Evolutionary conservation across 2,113 vertebrate genomes (phyloP).

Genomic region (Engraulis encrasicolus): DNA sequence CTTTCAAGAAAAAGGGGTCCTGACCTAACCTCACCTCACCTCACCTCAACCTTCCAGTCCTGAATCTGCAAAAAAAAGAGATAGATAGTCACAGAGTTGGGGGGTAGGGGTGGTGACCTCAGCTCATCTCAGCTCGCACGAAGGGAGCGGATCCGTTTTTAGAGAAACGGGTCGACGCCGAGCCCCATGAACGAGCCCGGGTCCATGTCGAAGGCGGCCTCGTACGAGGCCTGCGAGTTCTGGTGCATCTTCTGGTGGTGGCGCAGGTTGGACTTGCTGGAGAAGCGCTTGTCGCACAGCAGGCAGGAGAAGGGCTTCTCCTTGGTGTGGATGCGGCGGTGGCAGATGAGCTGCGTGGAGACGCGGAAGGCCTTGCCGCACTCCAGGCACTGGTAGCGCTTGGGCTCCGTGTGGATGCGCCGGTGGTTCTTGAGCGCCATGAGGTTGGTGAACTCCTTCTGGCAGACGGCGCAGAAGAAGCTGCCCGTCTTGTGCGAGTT

Average conservation of each 20-base stretch:
- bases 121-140: too few relatives aligned
- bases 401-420: slow-evolving; percentile 80
- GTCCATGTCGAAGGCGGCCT: slow-evolving; percentile 77
- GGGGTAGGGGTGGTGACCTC: too few relatives aligned
- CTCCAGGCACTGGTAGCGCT: slow-evolving; percentile 84
- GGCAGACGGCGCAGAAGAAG: slow-evolving; percentile 76
- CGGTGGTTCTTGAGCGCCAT: slow-evolving; percentile 81
- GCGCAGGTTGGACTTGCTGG: slow-evolving; percentile 79
- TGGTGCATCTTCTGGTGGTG: slow-evolving; percentile 86
- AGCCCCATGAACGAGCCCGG: slow-evolving; percentile 77
- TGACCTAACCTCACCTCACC: too few relatives aligned
- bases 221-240: slow-evolving; percentile 69
- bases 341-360: slow-evolving; percentile 79
- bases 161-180: too few relatives aligned
- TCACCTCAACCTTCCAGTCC: too few relatives aligned
- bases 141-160: too few relatives aligned
- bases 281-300: slow-evolving; percentile 76
- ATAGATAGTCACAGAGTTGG: too few relatives aligned
- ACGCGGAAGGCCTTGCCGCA: slow-evolving; percentile 82
- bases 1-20: too few relatives aligned
- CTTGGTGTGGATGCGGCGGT: slow-evolving; percentile 79
- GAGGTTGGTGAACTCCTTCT: slow-evolving; percentile 79
- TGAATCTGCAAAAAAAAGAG: too few relatives aligned
- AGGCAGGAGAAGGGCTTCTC: slow-evolving; percentile 77
- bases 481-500: slow-evolving; percentile 79